Evolutionary conservation across 2,797 vertebrate genomes (phyloP), one percentile per base, ranked within the genome.

Genomic region (Melanogrammus aeglefinus): DNA sequence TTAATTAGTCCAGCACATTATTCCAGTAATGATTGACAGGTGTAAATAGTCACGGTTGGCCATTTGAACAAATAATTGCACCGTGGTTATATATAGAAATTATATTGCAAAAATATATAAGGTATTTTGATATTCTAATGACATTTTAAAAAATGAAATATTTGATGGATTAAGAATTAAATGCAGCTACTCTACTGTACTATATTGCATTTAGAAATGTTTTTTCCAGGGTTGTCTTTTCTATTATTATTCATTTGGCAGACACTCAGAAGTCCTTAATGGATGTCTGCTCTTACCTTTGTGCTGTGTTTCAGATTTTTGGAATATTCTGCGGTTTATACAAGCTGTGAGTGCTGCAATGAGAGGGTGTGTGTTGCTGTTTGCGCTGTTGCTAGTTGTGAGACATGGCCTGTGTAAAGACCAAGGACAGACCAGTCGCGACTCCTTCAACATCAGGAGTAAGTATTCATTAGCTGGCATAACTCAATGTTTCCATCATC

Each of bases 381-480:
- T 94, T 75, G 39, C 92, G 47, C 90, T 94, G 36, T 76, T 95
- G 88, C 86, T 96, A 83, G 83, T 96, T 36, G 2, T 92, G 81
- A 90, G 81, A 84, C 85, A 91, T 35, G 80, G 84, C 29, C 84
- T 91, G 14, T 83, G 80, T 0, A n/a, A 80, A 4, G 13, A 89
- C 1, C 0, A 75, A 72, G 84, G 85, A 35, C 24, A 0, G 81
- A 75, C 91, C 24, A 0, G 76, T 84, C 31, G 86, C 24, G 87
- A 13, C 69, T 89, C 94, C 81, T 86, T 92, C 87, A 91, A 92
- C 51, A 90, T 90, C 78, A 93, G 92, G 89, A 91, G 95, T 96
- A 90, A 24, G 74, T n/a, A 3, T 27, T 69, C 9, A 29, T 29
- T 1, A 63, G 9, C 24, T n/a, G 63, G 35, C 35, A 36, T 6